Conservation (phyloP, 2,888 invertebrate species). For the Caenorhabditis japonica region DNA sequence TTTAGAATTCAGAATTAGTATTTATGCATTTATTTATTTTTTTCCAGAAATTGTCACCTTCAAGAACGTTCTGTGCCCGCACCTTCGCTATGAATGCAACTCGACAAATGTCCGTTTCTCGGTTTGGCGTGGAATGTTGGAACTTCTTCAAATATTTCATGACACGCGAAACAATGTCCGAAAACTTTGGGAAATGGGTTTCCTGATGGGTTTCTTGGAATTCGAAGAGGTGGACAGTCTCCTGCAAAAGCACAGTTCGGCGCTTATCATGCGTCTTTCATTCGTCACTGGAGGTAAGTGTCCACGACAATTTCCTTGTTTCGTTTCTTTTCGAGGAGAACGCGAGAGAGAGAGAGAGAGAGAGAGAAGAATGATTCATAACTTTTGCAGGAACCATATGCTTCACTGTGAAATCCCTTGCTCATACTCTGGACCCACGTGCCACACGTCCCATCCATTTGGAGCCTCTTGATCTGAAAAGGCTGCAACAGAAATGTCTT, state of each 20-base stretch:
- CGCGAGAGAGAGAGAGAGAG: background rate
- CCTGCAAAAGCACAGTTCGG: conserved; percentile 63
- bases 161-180: conserved; percentile 70
- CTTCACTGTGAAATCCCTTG: conserved; percentile 69
- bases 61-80: conserved; percentile 76
- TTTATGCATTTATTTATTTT: too few relatives aligned
- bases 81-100: conserved; percentile 73
- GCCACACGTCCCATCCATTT: conserved; percentile 71
- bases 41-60: conserved; percentile 64
- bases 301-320: conserved; percentile 12
- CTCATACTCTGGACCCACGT: conserved; percentile 63
- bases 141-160: conserved; percentile 76
- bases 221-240: conserved; percentile 67
- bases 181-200: conserved; percentile 68
- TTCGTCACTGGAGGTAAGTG: conserved; percentile 69
- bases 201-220: conserved; percentile 68
- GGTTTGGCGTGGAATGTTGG: conserved; percentile 76
- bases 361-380: background rate
- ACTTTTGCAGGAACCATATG: conserved; percentile 65
- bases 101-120: conserved; percentile 73
- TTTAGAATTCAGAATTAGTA: too few relatives aligned
- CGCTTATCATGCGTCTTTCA: conserved; percentile 68
- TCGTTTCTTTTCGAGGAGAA: conserved; percentile 27
- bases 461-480: conserved; percentile 75
- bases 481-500: conserved; percentile 75